Percentiles rank a stretch among this genome's conserved stretches.
Conservation (phyloP, 2,797 vertebrate genomes). For the Cercopithecus mitis region DNA sequence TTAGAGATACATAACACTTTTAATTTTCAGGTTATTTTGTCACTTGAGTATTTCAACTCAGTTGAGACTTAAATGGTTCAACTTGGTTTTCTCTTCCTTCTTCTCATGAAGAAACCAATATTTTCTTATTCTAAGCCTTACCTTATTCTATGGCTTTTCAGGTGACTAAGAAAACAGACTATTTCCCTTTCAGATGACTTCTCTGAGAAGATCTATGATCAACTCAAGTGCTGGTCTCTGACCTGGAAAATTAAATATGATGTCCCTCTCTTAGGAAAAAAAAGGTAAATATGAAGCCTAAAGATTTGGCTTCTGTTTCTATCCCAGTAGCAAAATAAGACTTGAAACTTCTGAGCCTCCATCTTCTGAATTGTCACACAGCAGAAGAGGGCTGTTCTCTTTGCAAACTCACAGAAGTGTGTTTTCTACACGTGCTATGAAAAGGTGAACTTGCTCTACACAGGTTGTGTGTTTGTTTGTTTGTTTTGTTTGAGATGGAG, state of each 20-base stretch:
- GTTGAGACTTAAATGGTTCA: neutral
- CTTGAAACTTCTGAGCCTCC: neutral
- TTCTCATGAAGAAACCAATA: neutral
- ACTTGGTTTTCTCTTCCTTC: neutral
- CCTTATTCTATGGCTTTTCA: neutral
- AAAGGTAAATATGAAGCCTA: neutral
- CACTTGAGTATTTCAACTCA: neutral
- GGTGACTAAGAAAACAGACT: neutral
- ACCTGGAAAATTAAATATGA: neutral
- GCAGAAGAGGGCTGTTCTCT: neutral
- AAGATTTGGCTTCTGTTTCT: neutral
- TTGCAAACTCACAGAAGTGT: neutral
- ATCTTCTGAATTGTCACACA: rapidly evolving
- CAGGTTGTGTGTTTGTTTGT: rapidly evolving
- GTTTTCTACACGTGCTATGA: rapidly evolving
- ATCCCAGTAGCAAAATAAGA: neutral
- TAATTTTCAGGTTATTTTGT: neutral
- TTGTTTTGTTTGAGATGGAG: neutral
- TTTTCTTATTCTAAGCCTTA: neutral
- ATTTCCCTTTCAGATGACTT: neutral
- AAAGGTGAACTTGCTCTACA: too few relatives aligned
- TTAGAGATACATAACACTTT: neutral
- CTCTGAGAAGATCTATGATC: neutral
- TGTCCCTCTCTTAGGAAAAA: neutral
- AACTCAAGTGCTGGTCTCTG: neutral